Evolutionary conservation across 1,140 invertebrate genomes (phyloP), one percentile per base, ranked within the genome.

Genomic region (Aphaenogaster rudis): DNA sequence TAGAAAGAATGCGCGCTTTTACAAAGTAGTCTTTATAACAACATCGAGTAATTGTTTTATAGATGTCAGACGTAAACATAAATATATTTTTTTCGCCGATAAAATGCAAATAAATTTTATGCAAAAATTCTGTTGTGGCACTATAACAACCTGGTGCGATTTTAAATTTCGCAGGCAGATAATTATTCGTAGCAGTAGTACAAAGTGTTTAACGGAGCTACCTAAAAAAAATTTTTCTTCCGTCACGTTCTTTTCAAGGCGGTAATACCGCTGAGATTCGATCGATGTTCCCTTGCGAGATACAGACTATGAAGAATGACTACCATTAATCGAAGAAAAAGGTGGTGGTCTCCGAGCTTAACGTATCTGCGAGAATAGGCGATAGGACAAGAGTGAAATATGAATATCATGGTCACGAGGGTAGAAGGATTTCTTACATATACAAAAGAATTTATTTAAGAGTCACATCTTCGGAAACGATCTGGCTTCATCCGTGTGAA

Each of bases 281-380:
- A 90, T 90, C 88, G 81, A 90, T 86, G 88, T 89, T 79, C 76
- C 48, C 21, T 54, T 45, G 69, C 63, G 84, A 90, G 76, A 90
- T 90, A 90, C 80, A 66, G 45, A 57, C 84, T 52, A 52, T 66
- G 82, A 90, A 88, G 88, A 72, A 86, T 90, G 88, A 89, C 86
- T 86, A 50, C 61, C 86, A 89, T 90, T 89, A 90, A 80, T 54
- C 61, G 88, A 63, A 87, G 88, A 90, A 88, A 81, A 63, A 79
- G 39, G 11, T 28, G 69, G 48, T 21, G 54, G 71, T 87, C 77
- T 36, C 71, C n/a, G 69, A 79, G 71, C 78, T 86, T 89, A 90
- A 89, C 67, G 88, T 77, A 87, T 86, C 86, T 90, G 76, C 74
- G 69, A 81, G 63, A 86, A 57, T 71, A 69, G 52, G 21, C 57